Conservation (phyloP, 2,113 vertebrate species). For the Phainopepla nitens region DNA sequence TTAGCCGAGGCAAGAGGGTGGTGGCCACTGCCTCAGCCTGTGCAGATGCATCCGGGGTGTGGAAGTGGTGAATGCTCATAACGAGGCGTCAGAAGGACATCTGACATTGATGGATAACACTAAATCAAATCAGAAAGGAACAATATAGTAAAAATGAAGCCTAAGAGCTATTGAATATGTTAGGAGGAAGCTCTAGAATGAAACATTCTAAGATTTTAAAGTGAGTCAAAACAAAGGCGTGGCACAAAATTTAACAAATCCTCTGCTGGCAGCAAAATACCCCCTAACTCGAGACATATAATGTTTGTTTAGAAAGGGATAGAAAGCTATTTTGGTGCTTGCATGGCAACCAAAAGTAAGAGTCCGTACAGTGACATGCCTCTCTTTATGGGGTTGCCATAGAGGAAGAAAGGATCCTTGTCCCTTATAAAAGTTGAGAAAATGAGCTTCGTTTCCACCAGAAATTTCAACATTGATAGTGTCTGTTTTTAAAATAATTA, state of each 20-base stretch:
- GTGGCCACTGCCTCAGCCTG: neutral
- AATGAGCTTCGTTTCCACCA: neutral
- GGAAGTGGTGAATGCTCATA: neutral
- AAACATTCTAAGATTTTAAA: neutral
- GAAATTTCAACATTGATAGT: neutral
- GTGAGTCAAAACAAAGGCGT: neutral
- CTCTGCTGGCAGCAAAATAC: neutral
- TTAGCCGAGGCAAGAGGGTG: neutral
- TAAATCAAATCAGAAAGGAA: neutral
- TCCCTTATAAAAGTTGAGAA: neutral
- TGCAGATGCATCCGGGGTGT: neutral
- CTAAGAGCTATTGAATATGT: neutral
- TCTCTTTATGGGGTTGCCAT: neutral
- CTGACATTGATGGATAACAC: neutral
- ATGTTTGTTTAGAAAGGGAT: neutral
- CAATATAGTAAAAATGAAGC: neutral
- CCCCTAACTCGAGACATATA: neutral
- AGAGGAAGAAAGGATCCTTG: neutral
- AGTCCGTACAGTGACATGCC: neutral
- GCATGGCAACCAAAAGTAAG: neutral
- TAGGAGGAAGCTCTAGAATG: neutral
- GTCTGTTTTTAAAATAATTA: neutral
- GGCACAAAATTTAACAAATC: neutral
- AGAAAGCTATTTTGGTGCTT: neutral
- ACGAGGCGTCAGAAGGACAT: neutral